These are phyloP conservation scores for Hyles vespertilio DNA, from an alignment of 1,140 invertebrate species.

Conservation along the genomic window DNA sequence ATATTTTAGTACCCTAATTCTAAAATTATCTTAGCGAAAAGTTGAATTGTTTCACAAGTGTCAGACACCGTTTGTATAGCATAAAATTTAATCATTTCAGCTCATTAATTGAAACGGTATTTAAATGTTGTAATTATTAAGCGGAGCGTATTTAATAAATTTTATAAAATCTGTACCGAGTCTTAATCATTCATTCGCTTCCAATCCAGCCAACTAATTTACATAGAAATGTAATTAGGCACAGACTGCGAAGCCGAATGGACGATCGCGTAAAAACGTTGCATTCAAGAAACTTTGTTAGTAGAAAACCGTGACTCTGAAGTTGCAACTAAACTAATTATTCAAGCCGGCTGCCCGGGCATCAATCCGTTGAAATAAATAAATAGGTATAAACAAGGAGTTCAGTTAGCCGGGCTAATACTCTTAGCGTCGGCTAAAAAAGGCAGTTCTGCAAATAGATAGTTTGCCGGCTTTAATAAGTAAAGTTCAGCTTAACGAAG, in stretches of 20 bases:
- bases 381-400: neutral
- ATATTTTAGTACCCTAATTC: no score
- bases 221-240: slow-evolving; percentile 24
- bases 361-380: slow-evolving; percentile 12
- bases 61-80: no score
- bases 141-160: no score
- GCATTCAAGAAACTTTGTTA: slow-evolving; percentile 9
- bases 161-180: neutral
- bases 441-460: neutral
- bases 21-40: no score
- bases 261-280: slow-evolving; percentile 21
- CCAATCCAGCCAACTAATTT: slow-evolving; percentile 10
- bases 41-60: no score
- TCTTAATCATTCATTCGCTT: slow-evolving; percentile 2
- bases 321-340: slow-evolving; percentile 22
- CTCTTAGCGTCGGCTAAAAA: slow-evolving; percentile 11
- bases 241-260: slow-evolving; percentile 4
- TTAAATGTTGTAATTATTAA: no score
- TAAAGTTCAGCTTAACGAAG: neutral
- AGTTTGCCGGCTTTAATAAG: neutral
- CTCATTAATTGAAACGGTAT: no score
- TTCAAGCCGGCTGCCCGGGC: slow-evolving; percentile 9
- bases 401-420: slow-evolving; percentile 17
- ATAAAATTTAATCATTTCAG: no score
- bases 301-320: slow-evolving; percentile 8